phyloP scores from a whole-genome alignment of 2,113 vertebrate species.

The Athene noctua region DNA sequence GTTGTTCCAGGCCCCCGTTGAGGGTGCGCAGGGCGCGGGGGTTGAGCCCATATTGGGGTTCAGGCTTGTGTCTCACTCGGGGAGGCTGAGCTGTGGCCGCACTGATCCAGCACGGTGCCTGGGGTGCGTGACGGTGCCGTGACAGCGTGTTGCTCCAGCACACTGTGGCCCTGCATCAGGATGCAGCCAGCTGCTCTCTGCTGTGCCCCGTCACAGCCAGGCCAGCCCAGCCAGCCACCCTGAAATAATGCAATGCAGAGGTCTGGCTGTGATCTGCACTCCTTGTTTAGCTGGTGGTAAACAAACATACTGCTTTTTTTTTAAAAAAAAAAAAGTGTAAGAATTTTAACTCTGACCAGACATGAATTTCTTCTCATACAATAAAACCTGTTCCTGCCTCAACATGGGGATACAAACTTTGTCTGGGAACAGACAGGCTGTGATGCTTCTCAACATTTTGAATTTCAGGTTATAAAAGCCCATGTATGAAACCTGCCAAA shows the following conservation, averaged over 20 bases:
- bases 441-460: background rate
- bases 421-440: background rate
- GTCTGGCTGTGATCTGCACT: rapidly evolving
- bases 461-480: background rate
- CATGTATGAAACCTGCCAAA: background rate
- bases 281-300: background rate
- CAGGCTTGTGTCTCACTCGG: background rate
- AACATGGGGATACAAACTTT: background rate
- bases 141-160: rapidly evolving
- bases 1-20: background rate
- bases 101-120: too few species aligned
- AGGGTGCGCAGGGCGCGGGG: too few species aligned
- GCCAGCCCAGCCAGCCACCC: background rate
- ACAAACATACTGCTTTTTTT: background rate
- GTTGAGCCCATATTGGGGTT: background rate
- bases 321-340: background rate
- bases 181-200: background rate
- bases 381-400: background rate
- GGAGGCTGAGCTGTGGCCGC: background rate
- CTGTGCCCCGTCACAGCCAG: too few species aligned
- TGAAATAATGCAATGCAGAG: background rate
- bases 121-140: background rate
- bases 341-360: background rate
- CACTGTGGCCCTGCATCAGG: rapidly evolving
- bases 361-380: background rate